Evolutionary conservation across 2,797 vertebrate genomes (phyloP).

Genomic region (Danio albolineatus): DNA sequence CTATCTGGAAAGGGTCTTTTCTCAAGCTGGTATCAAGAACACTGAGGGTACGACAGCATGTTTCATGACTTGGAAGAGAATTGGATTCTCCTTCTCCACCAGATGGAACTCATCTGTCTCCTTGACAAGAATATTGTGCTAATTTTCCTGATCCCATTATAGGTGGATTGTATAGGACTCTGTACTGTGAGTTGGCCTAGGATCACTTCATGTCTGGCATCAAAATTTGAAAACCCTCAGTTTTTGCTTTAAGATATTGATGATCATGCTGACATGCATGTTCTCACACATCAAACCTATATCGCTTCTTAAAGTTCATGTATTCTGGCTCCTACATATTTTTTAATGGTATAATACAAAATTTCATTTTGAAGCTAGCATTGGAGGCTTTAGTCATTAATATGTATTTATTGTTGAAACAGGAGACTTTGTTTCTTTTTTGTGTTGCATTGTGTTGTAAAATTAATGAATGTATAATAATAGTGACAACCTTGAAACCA

Average conservation of each 20-base stretch:
- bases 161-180: constrained; percentile 14
- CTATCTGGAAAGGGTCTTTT: not conserved
- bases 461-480: too few relatives aligned
- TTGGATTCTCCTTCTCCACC: constrained; percentile 35
- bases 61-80: constrained; percentile 26
- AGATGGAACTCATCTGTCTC: constrained; percentile 55
- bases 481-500: too few relatives aligned
- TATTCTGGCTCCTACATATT: too few relatives aligned
- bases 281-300: not conserved
- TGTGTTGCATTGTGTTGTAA: too few relatives aligned
- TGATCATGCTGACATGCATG: not conserved
- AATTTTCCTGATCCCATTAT: constrained; percentile 43
- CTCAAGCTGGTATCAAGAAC: not conserved
- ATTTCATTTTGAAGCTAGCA: too few relatives aligned
- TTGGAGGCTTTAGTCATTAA: too few relatives aligned
- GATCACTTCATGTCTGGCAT: not conserved
- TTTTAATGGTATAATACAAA: too few relatives aligned
- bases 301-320: not conserved
- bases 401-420: too few relatives aligned
- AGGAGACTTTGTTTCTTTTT: too few relatives aligned
- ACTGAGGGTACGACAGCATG: not conserved
- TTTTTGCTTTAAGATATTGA: not conserved
- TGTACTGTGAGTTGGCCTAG: constrained; percentile 31
- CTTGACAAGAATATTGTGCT: constrained; percentile 42
- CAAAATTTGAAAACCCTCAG: constrained; percentile 12